Percentiles rank a stretch among this genome's conserved stretches.
Conservation (phyloP, 2,113 vertebrate species). For the Isurus oxyrinchus region DNA sequence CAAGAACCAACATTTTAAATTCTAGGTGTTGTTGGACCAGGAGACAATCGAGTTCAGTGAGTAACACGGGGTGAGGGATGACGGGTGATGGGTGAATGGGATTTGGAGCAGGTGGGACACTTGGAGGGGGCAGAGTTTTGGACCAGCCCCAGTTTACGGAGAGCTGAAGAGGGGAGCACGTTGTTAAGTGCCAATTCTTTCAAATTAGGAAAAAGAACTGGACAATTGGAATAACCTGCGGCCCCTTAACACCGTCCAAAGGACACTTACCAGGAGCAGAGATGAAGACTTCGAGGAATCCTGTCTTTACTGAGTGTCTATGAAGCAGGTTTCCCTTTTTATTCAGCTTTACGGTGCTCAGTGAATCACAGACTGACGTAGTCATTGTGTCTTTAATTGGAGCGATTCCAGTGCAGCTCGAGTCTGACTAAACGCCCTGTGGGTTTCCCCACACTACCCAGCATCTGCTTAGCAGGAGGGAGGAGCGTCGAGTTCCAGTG, state of each 20-base stretch:
- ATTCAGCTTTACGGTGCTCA: neutral
- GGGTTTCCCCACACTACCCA: neutral
- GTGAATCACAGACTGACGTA: neutral
- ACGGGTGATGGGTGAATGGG: too few species aligned
- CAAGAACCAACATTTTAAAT: neutral
- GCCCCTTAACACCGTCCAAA: too few species aligned
- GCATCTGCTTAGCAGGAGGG: neutral
- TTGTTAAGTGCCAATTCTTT: too few species aligned
- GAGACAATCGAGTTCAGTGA: too few species aligned
- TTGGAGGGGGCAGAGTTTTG: too few species aligned
- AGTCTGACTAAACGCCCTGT: neutral
- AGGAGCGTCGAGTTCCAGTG: neutral
- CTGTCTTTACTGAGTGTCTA: neutral
- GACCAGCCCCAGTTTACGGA: too few species aligned
- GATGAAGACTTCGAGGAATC: neutral
- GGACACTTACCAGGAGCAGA: neutral
- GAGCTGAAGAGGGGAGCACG: too few species aligned
- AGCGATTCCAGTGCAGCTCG: neutral
- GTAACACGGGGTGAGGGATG: too few species aligned
- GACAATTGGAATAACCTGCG: too few species aligned
- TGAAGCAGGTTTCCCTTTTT: neutral
- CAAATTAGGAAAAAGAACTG: too few species aligned
- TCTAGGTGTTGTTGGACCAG: too few species aligned
- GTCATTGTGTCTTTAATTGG: neutral
- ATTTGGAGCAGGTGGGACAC: neutral